These are phyloP conservation scores for Nemurella pictetii DNA, from an alignment of 2,888 invertebrate species.

Conservation along the genomic window DNA sequence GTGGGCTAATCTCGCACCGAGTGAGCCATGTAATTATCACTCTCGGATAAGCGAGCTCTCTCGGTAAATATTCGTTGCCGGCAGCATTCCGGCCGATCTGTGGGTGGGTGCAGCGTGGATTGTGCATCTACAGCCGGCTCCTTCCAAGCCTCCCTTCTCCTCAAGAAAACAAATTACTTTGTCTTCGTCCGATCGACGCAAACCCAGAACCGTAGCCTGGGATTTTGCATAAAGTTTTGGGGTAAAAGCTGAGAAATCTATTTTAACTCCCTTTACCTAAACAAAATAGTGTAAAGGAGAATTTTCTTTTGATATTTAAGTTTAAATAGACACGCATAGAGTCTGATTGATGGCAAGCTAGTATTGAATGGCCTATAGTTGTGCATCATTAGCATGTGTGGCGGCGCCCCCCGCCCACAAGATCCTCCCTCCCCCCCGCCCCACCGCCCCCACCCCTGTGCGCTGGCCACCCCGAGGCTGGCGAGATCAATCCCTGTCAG, in stretches of 20 bases:
- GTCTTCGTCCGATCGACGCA: too few species aligned
- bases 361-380: neutral
- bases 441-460: constrained; percentile 40
- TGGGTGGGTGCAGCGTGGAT: neutral
- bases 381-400: constrained; percentile 51
- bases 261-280: too few species aligned
- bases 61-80: constrained; percentile 55
- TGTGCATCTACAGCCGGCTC: neutral
- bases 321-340: too few species aligned
- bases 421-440: constrained; percentile 43
- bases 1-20: constrained; percentile 29
- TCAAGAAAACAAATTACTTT: too few species aligned
- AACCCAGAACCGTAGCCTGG: too few species aligned
- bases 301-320: too few species aligned
- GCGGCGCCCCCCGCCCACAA: constrained; percentile 48
- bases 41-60: constrained; percentile 52
- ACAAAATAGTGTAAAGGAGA: too few species aligned
- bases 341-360: neutral
- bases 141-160: neutral
- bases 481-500: constrained; percentile 28
- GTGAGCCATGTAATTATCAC: constrained; percentile 37
- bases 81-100: neutral
- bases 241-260: too few species aligned
- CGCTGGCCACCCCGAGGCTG: constrained; percentile 36
- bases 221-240: too few species aligned